A percentile compares a stretch with the other conserved stretches of the same genome.
phyloP scores from a whole-genome alignment of 2,888 invertebrate genomes.

The Malthinus seriepunctatus region DNA sequence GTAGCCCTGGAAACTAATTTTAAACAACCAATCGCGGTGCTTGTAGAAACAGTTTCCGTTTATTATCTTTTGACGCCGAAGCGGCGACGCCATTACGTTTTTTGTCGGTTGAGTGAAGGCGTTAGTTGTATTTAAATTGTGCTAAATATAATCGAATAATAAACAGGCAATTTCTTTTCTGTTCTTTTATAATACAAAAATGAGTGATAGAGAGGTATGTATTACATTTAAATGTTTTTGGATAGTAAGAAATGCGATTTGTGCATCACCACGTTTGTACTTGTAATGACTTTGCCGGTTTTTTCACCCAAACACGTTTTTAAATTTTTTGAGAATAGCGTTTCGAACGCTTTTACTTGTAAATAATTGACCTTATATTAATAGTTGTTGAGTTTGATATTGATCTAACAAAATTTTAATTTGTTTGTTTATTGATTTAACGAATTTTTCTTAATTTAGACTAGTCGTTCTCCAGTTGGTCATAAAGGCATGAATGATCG shows the following conservation, averaged over 20 bases:
- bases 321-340: not conserved
- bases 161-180: too few relatives aligned
- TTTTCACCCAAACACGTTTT: slow-evolving; percentile 3
- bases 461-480: slow-evolving; percentile 45
- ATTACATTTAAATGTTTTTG: slow-evolving; percentile 8
- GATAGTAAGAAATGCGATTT: not conserved
- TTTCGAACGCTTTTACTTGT: too few relatives aligned
- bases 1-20: too few relatives aligned
- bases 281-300: slow-evolving; percentile 12
- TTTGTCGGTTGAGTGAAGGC: not conserved
- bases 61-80: not conserved
- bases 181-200: slow-evolving; percentile 14
- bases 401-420: slow-evolving; percentile 3
- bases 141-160: too few relatives aligned
- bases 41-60: not conserved
- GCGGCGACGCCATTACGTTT: not conserved
- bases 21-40: too few relatives aligned
- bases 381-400: slow-evolving; percentile 6
- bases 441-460: slow-evolving; percentile 36
- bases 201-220: slow-evolving; percentile 49
- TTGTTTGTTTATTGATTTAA: slow-evolving; percentile 20
- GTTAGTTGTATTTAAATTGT: too few relatives aligned
- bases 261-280: not conserved
- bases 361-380: not conserved
- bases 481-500: slow-evolving; percentile 47